Base-by-base conservation (phyloP, 2,888 invertebrate species). In the Lasioglossum malachurum region DNA sequence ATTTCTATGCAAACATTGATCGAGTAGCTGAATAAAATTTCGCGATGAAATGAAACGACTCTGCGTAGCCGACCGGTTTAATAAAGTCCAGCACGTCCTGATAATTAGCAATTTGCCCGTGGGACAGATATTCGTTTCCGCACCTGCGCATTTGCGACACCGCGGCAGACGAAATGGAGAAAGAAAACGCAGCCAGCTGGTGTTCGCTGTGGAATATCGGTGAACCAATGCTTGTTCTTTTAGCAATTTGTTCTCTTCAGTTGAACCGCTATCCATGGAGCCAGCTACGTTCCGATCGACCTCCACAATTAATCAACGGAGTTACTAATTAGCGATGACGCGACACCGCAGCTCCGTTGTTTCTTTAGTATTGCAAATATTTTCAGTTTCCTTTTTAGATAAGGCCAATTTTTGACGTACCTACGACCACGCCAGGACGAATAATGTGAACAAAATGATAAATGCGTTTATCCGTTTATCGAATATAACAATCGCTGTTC, bases 71-170 rank as follows among this genome's bases (percentile, higher is more conserved):
- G 71, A 41, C 38, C 71, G 78, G 87, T 77, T 69, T 80, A 73
- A 88, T 85, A 83, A 85, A 82, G 67, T 41, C 53, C 27, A 75
- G 46, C 46, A 71, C 44, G 84, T 85, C 75, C 72, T 44, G 87
- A 76, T 82, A 85, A 89, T 89, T 89, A 89, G 75, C 89, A 75
- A 69, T 71, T 78, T n/a, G 60, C 60, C 16, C 80, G 49, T 44
- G 64, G 64, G 35, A 74, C 76, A 14, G 67, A n/a, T 31, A 46
- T 71, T 64, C 60, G 27, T 44, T 74, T 73, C 10, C 64, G 78
- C 46, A 57, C 69, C 27, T 57, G 10, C 14, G 19, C 69, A 2
- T 38, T 19, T 16, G 16, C n/a, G 12, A 64, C 71, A 23, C 64
- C n/a, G 31, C 27, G 38, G 4, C 35, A 23, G 35, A 16, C n/a